These are phyloP conservation scores for Pomatorhinus ruficollis DNA, from an alignment of 2,113 vertebrate species.

Conservation along the genomic window DNA sequence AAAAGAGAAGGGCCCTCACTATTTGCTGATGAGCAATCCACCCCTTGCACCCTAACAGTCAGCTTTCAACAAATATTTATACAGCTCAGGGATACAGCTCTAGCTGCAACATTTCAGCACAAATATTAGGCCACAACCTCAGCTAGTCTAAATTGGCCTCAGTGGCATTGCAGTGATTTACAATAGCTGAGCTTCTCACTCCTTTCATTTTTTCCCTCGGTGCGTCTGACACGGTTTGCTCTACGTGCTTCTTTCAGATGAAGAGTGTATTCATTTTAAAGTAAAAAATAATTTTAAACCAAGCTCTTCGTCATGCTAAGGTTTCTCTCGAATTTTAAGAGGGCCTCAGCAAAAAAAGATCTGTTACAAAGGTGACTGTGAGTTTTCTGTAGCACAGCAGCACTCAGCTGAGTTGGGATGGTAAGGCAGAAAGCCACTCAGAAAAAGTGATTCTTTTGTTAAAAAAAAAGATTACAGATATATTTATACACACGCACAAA, in stretches of 20 bases:
- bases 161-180: slow-evolving; percentile 29
- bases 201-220: not conserved
- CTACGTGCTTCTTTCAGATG: not conserved
- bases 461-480: not conserved
- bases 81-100: not conserved
- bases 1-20: not conserved
- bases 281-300: not conserved
- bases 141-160: slow-evolving; percentile 20
- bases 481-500: not conserved
- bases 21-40: slow-evolving; percentile 2
- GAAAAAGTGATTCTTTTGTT: not conserved
- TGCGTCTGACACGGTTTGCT: not conserved
- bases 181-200: not conserved
- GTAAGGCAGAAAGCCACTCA: not conserved
- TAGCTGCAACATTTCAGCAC: slow-evolving; percentile 27
- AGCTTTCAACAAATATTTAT: slow-evolving; percentile 48
- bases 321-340: not conserved
- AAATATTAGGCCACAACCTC: slow-evolving; percentile 45
- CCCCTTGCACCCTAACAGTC: not conserved
- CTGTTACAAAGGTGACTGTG: not conserved
- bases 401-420: not conserved
- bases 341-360: not conserved
- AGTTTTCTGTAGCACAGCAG: not conserved
- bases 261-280: not conserved
- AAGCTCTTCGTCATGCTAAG: not conserved